Base-by-base conservation (phyloP, 1,140 invertebrate species). In the Lethrus apterus region DNA sequence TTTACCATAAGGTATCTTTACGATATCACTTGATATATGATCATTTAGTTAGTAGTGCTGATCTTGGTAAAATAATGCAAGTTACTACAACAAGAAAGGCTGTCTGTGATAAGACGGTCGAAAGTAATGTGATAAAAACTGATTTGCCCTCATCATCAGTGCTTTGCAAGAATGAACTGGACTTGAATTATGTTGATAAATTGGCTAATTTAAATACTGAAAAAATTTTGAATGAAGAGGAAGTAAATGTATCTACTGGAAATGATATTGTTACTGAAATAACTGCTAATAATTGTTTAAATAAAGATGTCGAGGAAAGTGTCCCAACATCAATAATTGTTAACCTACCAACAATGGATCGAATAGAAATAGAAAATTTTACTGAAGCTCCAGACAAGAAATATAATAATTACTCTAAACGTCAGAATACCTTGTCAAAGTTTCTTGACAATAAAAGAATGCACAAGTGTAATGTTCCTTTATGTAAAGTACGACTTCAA, bases 1-100 rank as follows among this genome's bases (percentile, higher is more conserved):
- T 74, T 49, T 69, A 63, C 45, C 65, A 60, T 43, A 48, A 58
- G 26, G 59, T 70, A 34, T 65, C 70, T 8, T 55, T 74, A 10
- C 53, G 67, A 29, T 50, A 69, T 14, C 72, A 75, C 57, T 60
- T 74, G 1, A 58, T 65, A 17, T 53, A 67, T 49, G 70, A 73
- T 50, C 71, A 74, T 52, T 59, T 65, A 30, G 59, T 73, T 43
- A 54, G 50, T 14, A 59, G 58, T 41, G 54, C 56, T 24, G 71
- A 73, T 49, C 41, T 64, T 13, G 59, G 46, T 38, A 36, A 48
- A 41, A 54, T 59, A 15, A 54, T 61, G 20, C 46, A 58, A 43
- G 53, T 56, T 7, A n/a, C n/a, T n/a, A 51, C 60, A 35, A 34
- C 47, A 10, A 42, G 17, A 42, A 42, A 42, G 23, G 18, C 9